Percentiles rank a stretch among this genome's conserved stretches.
These are phyloP conservation scores for Athene noctua DNA, from an alignment of 2,113 vertebrate genomes.

Conservation along the genomic window DNA sequence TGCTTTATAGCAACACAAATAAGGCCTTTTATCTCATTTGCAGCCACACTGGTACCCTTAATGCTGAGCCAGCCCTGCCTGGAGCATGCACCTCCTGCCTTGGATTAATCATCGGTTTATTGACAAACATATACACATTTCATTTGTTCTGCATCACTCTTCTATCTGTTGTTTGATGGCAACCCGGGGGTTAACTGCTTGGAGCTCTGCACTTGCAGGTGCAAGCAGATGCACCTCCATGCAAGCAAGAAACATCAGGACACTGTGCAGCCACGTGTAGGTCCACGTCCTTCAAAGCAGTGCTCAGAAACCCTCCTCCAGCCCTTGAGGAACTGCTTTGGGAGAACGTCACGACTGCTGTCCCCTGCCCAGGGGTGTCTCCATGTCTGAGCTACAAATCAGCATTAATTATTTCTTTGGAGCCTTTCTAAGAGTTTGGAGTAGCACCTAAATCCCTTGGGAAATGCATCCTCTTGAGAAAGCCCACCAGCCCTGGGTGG, in stretches of 20 bases:
- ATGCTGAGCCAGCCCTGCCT: neutral
- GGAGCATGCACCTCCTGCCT: neutral
- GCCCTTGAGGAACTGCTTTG: neutral
- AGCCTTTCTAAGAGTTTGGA: neutral
- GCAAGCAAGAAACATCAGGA: neutral
- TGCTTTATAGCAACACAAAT: neutral
- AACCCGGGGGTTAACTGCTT: accelerated
- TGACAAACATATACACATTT: neutral
- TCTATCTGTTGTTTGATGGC: neutral
- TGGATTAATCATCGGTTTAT: neutral
- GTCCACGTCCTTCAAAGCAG: accelerated
- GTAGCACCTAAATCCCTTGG: neutral
- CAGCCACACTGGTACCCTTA: neutral
- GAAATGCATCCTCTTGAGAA: neutral
- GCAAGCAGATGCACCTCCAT: neutral
- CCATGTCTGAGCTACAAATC: neutral
- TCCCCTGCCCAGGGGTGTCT: neutral
- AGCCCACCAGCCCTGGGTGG: neutral
- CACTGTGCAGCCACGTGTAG: neutral
- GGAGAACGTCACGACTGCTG: neutral
- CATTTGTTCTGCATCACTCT: neutral
- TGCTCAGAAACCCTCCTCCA: neutral
- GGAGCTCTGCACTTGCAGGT: neutral
- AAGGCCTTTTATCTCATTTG: neutral
- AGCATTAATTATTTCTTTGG: neutral